phyloP scores from a whole-genome alignment of 2,888 invertebrate genomes.

The Sinodicranocentrus sp. region DNA sequence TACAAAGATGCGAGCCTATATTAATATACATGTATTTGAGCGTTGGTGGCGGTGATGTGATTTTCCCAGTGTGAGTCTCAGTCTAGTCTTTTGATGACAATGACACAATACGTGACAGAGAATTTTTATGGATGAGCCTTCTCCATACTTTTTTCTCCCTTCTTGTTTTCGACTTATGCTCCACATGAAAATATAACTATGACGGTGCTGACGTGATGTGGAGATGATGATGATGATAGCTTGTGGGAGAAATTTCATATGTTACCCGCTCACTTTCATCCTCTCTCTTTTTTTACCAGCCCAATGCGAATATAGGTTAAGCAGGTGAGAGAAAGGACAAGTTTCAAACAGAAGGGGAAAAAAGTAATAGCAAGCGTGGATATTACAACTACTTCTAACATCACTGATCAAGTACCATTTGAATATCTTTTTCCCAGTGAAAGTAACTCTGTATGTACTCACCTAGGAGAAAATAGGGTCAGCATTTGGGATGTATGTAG shows the following conservation, averaged over 20 bases:
- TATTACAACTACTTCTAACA: not conserved
- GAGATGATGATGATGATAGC: slow-evolving; percentile 17
- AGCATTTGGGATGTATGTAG: not conserved
- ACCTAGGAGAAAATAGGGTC: not conserved
- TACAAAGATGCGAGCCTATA: not conserved
- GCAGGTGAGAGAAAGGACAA: slow-evolving; percentile 31
- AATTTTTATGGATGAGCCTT: slow-evolving; percentile 59
- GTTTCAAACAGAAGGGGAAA: not conserved
- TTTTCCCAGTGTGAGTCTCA: slow-evolving; percentile 39
- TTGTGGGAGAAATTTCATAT: slow-evolving; percentile 54
- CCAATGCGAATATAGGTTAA: slow-evolving; percentile 16
- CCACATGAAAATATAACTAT: not conserved
- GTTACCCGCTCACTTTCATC: slow-evolving; percentile 10
- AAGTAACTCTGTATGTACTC: not conserved
- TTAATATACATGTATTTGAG: not conserved
- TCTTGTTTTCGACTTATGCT: not conserved
- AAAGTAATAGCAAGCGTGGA: not conserved
- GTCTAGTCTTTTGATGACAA: slow-evolving; percentile 55
- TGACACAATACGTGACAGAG: slow-evolving; percentile 63
- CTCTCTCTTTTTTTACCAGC: too few species aligned
- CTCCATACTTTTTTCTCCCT: slow-evolving; percentile 26
- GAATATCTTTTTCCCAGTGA: slow-evolving; percentile 1
- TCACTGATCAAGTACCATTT: not conserved
- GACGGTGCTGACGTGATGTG: slow-evolving; percentile 7
- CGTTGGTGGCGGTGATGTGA: slow-evolving; percentile 44